A percentile compares a stretch with the other conserved stretches of the same genome.
Conservation (phyloP, 92 coral and sea anemone species). For the Bergia puertoricense region DNA sequence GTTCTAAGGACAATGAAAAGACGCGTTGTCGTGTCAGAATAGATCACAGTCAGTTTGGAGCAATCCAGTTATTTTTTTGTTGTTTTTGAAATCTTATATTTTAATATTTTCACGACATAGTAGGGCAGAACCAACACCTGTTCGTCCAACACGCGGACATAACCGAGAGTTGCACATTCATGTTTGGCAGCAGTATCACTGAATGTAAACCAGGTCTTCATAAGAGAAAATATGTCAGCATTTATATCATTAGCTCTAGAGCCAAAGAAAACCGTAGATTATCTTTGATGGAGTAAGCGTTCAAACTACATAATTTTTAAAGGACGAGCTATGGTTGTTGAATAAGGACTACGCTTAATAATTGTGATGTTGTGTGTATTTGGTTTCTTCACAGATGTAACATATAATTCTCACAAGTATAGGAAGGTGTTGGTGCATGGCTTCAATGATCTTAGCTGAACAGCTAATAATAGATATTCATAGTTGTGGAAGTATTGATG, state of each 20-base stretch:
- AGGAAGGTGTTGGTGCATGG: background rate
- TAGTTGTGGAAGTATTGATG: too few relatives aligned
- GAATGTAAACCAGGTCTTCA: background rate
- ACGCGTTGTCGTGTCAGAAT: too few relatives aligned
- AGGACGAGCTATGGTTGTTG: background rate
- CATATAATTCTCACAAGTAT: background rate
- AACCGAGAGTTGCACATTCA: background rate
- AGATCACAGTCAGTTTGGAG: too few relatives aligned
- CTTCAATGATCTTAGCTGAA: too few relatives aligned
- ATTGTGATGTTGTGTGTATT: background rate
- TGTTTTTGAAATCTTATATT: background rate
- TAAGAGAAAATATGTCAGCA: background rate
- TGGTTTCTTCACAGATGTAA: background rate
- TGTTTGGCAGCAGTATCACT: background rate
- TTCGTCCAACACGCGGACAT: background rate
- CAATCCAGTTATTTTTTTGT: background rate
- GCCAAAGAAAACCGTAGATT: background rate
- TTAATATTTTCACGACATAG: background rate
- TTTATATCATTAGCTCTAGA: background rate
- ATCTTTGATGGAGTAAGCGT: background rate
- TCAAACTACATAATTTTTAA: background rate
- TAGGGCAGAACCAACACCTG: background rate
- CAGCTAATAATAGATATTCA: too few relatives aligned
- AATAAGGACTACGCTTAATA: background rate
- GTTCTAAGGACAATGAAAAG: background rate